A percentile compares a stretch with the other conserved stretches of the same genome.
Conservation (phyloP, 2,888 invertebrate species). For the Gonocerus acuteangulatus region DNA sequence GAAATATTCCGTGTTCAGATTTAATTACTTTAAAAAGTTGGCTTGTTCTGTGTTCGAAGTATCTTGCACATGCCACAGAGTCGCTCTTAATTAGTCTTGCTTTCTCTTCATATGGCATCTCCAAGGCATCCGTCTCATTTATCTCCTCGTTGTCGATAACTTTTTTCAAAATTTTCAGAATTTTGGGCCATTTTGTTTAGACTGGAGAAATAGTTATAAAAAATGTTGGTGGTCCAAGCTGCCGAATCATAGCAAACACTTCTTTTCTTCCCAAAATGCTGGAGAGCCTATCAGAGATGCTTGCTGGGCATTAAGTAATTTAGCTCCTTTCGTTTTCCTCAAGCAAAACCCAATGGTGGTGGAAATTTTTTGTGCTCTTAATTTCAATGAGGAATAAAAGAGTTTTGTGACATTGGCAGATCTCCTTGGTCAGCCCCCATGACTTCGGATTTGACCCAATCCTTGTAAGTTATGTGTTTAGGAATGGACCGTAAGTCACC, state of each 20-base stretch:
- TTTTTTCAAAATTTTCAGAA: slow-evolving; percentile 25
- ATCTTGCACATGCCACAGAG: slow-evolving; percentile 38
- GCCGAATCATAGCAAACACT: slow-evolving; percentile 35
- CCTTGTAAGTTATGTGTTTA: slow-evolving; percentile 14
- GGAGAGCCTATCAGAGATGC: not conserved
- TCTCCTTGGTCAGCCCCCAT: slow-evolving; percentile 17
- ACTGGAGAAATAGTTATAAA: slow-evolving; percentile 35
- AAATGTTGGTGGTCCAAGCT: slow-evolving; percentile 35
- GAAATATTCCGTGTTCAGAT: too few relatives aligned
- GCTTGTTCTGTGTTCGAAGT: slow-evolving; percentile 26
- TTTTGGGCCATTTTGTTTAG: slow-evolving; percentile 35
- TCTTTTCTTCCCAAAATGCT: too few relatives aligned
- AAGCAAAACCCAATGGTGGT: not conserved
- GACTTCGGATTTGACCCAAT: slow-evolving; percentile 23
- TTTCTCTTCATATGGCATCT: slow-evolving; percentile 31
- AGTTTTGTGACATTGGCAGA: not conserved
- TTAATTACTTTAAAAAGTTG: slow-evolving; percentile 6
- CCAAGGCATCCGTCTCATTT: slow-evolving; percentile 12
- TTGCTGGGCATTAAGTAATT: not conserved
- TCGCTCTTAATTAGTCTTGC: slow-evolving; percentile 36
- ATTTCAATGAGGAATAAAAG: slow-evolving; percentile 8
- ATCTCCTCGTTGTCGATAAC: slow-evolving; percentile 16
- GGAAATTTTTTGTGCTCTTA: slow-evolving; percentile 11
- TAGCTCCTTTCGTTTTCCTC: slow-evolving; percentile 18
- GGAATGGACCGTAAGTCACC: not conserved